Evolutionary conservation across 2,113 vertebrate species (phyloP), one percentile per base, ranked within the genome.

Genomic region (Entosphenus tridentatus): DNA sequence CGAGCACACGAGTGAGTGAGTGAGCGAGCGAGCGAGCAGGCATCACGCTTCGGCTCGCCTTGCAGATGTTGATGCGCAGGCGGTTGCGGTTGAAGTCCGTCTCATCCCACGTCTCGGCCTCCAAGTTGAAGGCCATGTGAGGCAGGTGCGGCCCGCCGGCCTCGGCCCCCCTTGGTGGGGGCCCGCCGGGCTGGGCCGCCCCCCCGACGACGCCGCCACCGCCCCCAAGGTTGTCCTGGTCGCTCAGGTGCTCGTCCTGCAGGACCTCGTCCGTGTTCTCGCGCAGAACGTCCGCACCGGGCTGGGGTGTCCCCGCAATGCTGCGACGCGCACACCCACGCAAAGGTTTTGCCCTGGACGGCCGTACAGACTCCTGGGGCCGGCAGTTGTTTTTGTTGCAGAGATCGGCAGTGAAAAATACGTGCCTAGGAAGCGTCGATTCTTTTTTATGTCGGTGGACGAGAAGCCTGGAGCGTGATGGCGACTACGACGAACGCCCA

Each of bases 1-100:
- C 14, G 55, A 16, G 14, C 8, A 39, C 69, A 55, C 14, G 9
- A 7, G 55, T 57, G 12, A 11, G 3, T 10, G 57, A 14, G 55
- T 10, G 56, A 18, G 17, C 10, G 7, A 10, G 8, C 10, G 56
- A 18, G 18, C 17, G 7, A 10, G 8, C 10, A 3, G 10, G 16
- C 16, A n/a, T 13, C 8, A 3, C 7, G 14, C 56, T 13, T 17
- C 57, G 12, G 1, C 54, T 80, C 80, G 95, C 92, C 87, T 98
- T 98, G 83, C 85, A 86, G 68, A 98, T 85, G 82, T 87, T 96
- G 80, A 98, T 96, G 79, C 92, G 84, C 79, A 98, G 88, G 80
- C 92, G 86, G 85, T 98, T 98, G 73, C 92, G 84, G 80, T 98
- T 98, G 76, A 98, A 86, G 75, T 98, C 93, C 0, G 90, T 96